Base-by-base conservation (phyloP, 2,888 invertebrate species). In the Melanophora roralis region DNA sequence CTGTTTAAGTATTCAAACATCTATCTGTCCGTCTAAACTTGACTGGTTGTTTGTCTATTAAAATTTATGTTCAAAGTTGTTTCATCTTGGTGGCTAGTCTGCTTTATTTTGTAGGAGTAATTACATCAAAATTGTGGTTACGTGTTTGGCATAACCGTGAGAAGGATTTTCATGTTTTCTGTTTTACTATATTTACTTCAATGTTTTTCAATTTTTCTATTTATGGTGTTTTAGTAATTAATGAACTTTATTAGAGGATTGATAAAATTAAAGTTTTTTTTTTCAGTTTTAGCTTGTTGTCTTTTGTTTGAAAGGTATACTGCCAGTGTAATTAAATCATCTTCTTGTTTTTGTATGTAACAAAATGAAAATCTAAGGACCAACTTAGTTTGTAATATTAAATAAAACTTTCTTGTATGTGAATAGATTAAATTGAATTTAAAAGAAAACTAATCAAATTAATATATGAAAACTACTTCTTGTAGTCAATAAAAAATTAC, bases 221-320 rank as follows among this genome's bases (percentile, higher is more conserved):
- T 73, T 49, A 51, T 73, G 49, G 36, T 51, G 65, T 64, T 49
- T 21, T n/a, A 49, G 80, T 80, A 80, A 80, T 80, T 80, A 76
- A 76, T 64, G 72, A 80, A 80, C 68, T 80, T 80, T 80, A 73
- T 80, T 76, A 40, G 72, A 64, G 76, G 80, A 80, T 80, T 80
- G 80, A 76, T 80, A 80, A 80, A 76, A 67, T 73, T 64, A 32
- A 43, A 57, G 49, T 62, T 64, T 27, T 53, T 72, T 51, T n/a
- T n/a, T n/a, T n/a, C n/a, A n/a, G n/a, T n/a, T n/a, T 23, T 14
- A 40, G 40, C 32, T 38, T 51, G 19, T 19, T 43, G 16, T 45
- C 1, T 45, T 8, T 53, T 9, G n/a, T 1, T 11, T 47, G 23
- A 12, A 38, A 12, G 14, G 55, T n/a, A n/a, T 49, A 49, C 53